Evolutionary conservation across 2,797 vertebrate genomes (phyloP).

Genomic region (Hipposideros larvatus): DNA sequence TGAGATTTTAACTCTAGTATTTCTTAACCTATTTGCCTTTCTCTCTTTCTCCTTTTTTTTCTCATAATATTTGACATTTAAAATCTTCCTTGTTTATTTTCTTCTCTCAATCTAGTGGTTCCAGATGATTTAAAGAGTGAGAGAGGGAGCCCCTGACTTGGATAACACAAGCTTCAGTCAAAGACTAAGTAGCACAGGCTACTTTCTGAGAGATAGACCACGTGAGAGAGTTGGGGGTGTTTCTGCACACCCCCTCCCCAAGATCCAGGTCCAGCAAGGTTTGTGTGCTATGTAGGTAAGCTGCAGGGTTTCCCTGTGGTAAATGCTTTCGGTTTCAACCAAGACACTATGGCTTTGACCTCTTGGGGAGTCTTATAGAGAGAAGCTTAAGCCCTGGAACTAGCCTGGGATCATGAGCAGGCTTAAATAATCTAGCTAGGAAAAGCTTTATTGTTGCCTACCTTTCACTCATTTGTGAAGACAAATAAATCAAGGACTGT

Average conservation of each 20-base stretch:
- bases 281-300: background rate
- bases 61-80: background rate
- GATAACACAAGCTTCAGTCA: background rate
- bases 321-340: background rate
- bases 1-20: conserved; percentile 11
- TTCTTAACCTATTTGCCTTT: background rate
- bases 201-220: background rate
- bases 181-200: background rate
- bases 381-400: background rate
- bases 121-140: background rate
- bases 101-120: background rate
- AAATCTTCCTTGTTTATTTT: background rate
- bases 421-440: background rate
- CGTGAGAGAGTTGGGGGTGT: background rate
- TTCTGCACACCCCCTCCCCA: background rate
- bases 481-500: background rate
- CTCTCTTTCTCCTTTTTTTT: background rate
- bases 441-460: background rate
- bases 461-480: background rate
- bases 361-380: background rate
- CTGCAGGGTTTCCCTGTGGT: background rate
- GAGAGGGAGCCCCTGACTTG: background rate
- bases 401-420: background rate
- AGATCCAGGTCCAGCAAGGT: background rate
- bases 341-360: background rate